Conservation (phyloP, 2,113 vertebrate genomes). For the Seriola dumerili region DNA sequence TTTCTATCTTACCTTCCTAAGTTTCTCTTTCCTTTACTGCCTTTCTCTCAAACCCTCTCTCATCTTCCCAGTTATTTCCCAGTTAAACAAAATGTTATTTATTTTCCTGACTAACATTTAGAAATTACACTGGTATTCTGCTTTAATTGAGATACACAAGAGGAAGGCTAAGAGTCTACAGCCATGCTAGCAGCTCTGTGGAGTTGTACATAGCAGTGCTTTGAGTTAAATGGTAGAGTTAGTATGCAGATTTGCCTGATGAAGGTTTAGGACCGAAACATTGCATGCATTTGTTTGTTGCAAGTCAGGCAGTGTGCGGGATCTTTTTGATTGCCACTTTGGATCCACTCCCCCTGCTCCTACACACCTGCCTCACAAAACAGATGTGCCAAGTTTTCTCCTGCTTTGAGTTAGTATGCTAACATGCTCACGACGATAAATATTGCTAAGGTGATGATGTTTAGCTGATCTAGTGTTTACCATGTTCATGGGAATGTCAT, state of each 20-base stretch:
- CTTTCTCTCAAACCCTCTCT: not conserved
- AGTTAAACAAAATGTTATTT: not conserved
- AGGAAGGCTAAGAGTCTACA: not conserved
- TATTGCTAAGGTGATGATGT: not conserved
- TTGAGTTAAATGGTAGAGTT: not conserved
- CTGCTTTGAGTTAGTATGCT: too few relatives aligned
- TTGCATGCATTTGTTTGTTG: too few relatives aligned
- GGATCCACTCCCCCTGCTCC: too few relatives aligned
- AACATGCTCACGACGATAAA: not conserved
- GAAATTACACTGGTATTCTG: not conserved
- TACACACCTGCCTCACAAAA: too few relatives aligned
- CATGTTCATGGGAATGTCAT: not conserved
- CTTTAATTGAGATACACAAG: not conserved
- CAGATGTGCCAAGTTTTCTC: too few relatives aligned
- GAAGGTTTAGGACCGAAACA: too few relatives aligned
- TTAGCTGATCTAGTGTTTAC: not conserved
- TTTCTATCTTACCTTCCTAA: conserved; percentile 6
- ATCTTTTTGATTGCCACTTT: too few relatives aligned
- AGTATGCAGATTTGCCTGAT: too few relatives aligned
- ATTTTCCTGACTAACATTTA: not conserved
- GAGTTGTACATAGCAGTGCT: not conserved
- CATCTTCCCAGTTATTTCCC: not conserved
- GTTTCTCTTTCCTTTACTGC: not conserved
- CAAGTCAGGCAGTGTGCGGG: too few relatives aligned
- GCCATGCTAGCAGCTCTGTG: not conserved